These are phyloP conservation scores for Alces alces DNA, from an alignment of 2,113 vertebrate genomes.

Conservation along the genomic window DNA sequence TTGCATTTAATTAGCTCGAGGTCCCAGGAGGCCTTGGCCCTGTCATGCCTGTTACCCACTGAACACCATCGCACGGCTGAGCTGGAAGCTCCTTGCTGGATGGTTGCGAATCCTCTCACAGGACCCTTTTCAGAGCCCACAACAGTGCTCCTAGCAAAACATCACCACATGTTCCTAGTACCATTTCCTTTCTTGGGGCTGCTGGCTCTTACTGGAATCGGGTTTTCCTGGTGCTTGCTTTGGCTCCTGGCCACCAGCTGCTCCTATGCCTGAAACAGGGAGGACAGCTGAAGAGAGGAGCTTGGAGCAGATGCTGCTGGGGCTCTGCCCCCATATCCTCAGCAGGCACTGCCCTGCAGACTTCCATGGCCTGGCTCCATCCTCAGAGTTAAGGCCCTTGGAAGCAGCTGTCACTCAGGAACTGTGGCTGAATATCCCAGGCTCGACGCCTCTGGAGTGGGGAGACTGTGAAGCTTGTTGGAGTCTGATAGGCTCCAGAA, in stretches of 20 bases:
- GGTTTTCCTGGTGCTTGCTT: conserved; percentile 55
- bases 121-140: conserved; percentile 69
- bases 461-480: not conserved
- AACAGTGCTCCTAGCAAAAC: conserved; percentile 66
- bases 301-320: not conserved
- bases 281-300: not conserved
- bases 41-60: conserved; percentile 71
- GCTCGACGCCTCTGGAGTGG: not conserved
- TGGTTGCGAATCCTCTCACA: conserved; percentile 68
- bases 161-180: conserved; percentile 62
- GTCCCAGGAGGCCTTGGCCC: conserved; percentile 65
- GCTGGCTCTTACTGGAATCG: conserved; percentile 53
- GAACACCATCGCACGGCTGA: conserved; percentile 55
- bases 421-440: not conserved
- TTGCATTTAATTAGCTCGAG: conserved; percentile 72
- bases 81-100: conserved; percentile 70
- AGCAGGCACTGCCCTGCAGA: not conserved
- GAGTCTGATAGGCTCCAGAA: no score
- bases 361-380: not conserved
- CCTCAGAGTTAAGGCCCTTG: not conserved
- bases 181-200: conserved; percentile 47
- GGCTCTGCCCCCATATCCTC: not conserved
- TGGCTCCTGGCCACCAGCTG: not conserved
- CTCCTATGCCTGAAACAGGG: not conserved
- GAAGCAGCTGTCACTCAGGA: not conserved